These are phyloP conservation scores for Luehdorfia chinensis DNA, from an alignment of 1,140 invertebrate genomes.

Conservation along the genomic window DNA sequence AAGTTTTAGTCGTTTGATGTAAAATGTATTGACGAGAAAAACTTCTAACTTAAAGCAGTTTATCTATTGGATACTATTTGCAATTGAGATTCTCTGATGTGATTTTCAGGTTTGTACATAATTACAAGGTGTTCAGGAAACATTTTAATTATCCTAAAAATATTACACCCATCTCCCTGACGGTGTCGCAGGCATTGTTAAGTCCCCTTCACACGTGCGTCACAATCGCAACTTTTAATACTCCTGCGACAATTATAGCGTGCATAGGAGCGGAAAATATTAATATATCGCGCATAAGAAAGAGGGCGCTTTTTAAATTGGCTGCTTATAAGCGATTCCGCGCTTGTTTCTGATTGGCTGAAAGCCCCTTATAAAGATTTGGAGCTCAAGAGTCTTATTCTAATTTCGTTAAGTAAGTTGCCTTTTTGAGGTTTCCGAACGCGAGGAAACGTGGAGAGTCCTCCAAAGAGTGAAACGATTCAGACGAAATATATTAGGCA, in stretches of 20 bases:
- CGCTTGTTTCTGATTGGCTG: constrained; percentile 33
- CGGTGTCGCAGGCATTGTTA: constrained; percentile 18
- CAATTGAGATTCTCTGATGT: too few species aligned
- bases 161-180: constrained; percentile 20
- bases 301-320: constrained; percentile 51
- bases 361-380: constrained; percentile 12
- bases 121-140: not conserved
- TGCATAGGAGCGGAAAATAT: constrained; percentile 63
- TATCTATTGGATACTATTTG: too few species aligned
- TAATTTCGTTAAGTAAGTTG: constrained; percentile 21
- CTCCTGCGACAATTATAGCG: constrained; percentile 57
- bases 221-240: constrained; percentile 61
- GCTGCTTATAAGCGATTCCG: constrained; percentile 33
- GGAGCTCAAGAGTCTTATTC: constrained; percentile 18
- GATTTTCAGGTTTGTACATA: too few species aligned
- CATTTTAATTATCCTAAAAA: constrained; percentile 20
- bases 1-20: too few species aligned
- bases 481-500: too few species aligned
- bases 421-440: constrained; percentile 9
- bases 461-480: too few species aligned
- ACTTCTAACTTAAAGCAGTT: too few species aligned
- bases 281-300: constrained; percentile 49
- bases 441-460: not conserved
- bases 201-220: constrained; percentile 41
- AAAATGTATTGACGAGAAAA: too few species aligned